Base-by-base conservation (phyloP, 1,140 invertebrate species). In the Doryteuthis pealeii region DNA sequence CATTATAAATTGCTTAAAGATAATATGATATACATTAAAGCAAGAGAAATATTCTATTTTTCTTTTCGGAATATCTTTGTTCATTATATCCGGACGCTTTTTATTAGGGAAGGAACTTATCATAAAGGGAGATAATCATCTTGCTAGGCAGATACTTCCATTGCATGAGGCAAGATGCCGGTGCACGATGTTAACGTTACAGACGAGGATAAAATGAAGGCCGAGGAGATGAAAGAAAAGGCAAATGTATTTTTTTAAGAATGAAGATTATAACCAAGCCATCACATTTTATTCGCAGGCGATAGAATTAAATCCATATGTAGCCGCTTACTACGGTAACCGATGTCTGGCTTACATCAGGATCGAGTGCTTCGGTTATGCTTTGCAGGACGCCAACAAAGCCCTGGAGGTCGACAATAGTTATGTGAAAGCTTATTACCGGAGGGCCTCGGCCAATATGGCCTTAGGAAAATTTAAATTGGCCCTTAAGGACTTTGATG, bases 381-480 rank as follows among this genome's bases (percentile, higher is more conserved):
- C 97, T 0, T 87, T 99, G 49, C 89, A 88, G 35, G 98, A 99
- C 91, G 97, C 97, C 10, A 92, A 94, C 0, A 94, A 93, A 87
- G 94, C 97, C 1, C 94, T 99, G 66, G 93, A 96, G 88, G 83
- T 96, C 70, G 96, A 99, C 89, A 93, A 91, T 79, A 91, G 90
- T 54, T 99, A 99, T 88, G 90, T 97, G 8, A 99, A 87, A 86
- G 90, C 89, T 82, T 99, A 99, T 87, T 93, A 98, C 84, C 81
- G 91, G 76, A 90, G 97, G 86, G 98, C 98, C 0, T 95, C 95
- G 0, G 94, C 97, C 49, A 92, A 98, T 81, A 99, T 99, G 97
- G 96, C 96, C 35, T 88, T 99, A 79, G 96, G 97, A 77, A 99
- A 98, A 90, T 99, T 97, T 86, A 99, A 98, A 90, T 89, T 94